These are phyloP conservation scores for Triplophysa rosa DNA, from an alignment of 2,113 vertebrate species.

Conservation along the genomic window DNA sequence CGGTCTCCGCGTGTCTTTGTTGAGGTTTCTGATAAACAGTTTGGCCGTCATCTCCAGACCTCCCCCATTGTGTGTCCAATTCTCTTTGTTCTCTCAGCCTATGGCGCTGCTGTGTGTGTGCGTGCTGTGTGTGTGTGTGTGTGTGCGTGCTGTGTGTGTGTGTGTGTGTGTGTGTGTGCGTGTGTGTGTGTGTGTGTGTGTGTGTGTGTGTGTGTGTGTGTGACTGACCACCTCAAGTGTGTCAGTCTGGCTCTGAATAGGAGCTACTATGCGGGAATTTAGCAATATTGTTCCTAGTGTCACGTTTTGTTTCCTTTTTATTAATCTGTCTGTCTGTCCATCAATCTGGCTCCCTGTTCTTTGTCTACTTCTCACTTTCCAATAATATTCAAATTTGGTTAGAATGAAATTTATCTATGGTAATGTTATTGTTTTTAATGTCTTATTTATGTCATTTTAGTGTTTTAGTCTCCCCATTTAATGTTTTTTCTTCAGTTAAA, in stretches of 20 bases:
- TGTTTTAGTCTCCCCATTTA: no score
- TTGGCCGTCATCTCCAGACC: slow-evolving; percentile 30
- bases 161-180: slow-evolving; percentile 39
- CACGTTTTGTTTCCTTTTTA: slow-evolving; percentile 18
- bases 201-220: slow-evolving; percentile 38
- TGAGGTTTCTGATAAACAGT: slow-evolving; percentile 39
- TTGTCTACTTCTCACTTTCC: not conserved
- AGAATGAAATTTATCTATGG: not conserved
- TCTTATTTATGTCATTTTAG: not conserved
- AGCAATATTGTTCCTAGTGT: slow-evolving; percentile 14
- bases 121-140: slow-evolving; percentile 36
- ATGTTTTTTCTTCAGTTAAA: no score
- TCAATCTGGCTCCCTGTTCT: not conserved
- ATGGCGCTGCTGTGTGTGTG: not conserved
- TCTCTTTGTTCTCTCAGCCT: slow-evolving; percentile 50
- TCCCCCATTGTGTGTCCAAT: slow-evolving; percentile 47
- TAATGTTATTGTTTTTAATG: slow-evolving; percentile 1
- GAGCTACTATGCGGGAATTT: slow-evolving; percentile 33
- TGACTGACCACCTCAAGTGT: slow-evolving; percentile 36
- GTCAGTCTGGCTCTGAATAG: slow-evolving; percentile 41
- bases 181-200: slow-evolving; percentile 23
- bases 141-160: slow-evolving; percentile 40
- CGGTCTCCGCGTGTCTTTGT: slow-evolving; percentile 35
- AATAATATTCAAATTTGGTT: not conserved
- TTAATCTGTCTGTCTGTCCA: not conserved